Evolutionary conservation across 2,888 invertebrate genomes (phyloP), one percentile per base, ranked within the genome.

Genomic region (Drosophila mettleri): DNA sequence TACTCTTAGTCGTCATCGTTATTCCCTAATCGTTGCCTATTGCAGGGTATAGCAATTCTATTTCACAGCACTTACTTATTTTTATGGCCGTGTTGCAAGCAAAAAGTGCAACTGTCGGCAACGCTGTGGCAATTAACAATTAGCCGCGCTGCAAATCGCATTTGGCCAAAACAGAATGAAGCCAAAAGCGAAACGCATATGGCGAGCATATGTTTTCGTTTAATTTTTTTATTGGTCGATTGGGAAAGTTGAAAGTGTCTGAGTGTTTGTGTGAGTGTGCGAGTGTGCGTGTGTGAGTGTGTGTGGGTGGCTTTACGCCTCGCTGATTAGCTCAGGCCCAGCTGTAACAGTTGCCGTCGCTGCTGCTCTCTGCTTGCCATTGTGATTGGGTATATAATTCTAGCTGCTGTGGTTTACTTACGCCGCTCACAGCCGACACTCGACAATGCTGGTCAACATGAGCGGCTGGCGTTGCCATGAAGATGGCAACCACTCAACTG

Each of bases 261-360:
- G n/a, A n/a, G n/a, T n/a, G n/a, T n/a, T n/a, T n/a, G n/a, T n/a
- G n/a, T n/a, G n/a, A n/a, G n/a, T n/a, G n/a, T n/a, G n/a, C n/a
- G n/a, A n/a, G 8, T 9, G n/a, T 24, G 20, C 12, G 5, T 38
- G 20, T 41, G 14, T 41, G 27, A 16, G 43, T 8, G 39, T 14
- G 18, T 14, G 36, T 34, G 18, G 34, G n/a, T 10, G n/a, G 51
- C 41, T 43, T 48, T 41, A 69, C 43, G 74, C 65, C 59, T 73
- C 69, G 68, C 43, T 61, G 64, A 48, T 62, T 69, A 54, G 53
- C 45, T 57, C 24, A 14, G 20, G 39, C 46, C 49, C 16, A 18
- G 22, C 31, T 41, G 39, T 16, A 31, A 20, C 12, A 43, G 39
- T 16, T 34, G 16, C 16, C 20, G 36, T 52, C 33, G 18, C 24